phyloP scores from a whole-genome alignment of 1,140 invertebrate genomes.

The Rhynchophorus ferrugineus region DNA sequence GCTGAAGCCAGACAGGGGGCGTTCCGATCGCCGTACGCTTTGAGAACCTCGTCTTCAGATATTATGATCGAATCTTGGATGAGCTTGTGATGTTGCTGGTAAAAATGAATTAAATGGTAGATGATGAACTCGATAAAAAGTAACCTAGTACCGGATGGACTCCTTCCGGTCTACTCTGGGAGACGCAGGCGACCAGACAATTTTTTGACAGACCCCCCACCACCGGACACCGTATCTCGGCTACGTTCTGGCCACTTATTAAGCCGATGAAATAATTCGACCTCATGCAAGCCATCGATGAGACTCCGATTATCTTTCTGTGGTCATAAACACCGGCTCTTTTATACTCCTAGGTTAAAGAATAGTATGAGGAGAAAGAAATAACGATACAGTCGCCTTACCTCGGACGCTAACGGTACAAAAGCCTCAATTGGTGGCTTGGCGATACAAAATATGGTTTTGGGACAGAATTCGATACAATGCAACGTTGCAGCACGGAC shows the following conservation, averaged over 20 bases:
- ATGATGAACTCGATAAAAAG: too few species aligned
- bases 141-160: conserved; percentile 22
- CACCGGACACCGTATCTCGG: conserved; percentile 27
- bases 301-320: conserved; percentile 35
- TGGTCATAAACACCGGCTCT: conserved; percentile 31
- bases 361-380: neutral
- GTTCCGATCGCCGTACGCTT: conserved; percentile 22
- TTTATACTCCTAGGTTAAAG: conserved; percentile 32
- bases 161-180: conserved; percentile 26
- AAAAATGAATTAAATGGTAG: conserved; percentile 1
- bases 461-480: conserved; percentile 34
- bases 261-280: conserved; percentile 29
- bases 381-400: conserved; percentile 10
- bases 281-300: conserved; percentile 27
- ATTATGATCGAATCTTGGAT: conserved; percentile 29
- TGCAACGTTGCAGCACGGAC: conserved; percentile 29
- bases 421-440: conserved; percentile 35
- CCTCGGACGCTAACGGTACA: conserved; percentile 35
- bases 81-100: conserved; percentile 16
- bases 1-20: conserved; percentile 28
- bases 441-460: conserved; percentile 32
- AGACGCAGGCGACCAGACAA: conserved; percentile 29
- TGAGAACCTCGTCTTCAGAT: conserved; percentile 29
- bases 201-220: conserved; percentile 29
- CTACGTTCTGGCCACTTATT: conserved; percentile 21